Base-by-base conservation (phyloP, 2,113 vertebrate species). In the Reinhardtius hippoglossoides region DNA sequence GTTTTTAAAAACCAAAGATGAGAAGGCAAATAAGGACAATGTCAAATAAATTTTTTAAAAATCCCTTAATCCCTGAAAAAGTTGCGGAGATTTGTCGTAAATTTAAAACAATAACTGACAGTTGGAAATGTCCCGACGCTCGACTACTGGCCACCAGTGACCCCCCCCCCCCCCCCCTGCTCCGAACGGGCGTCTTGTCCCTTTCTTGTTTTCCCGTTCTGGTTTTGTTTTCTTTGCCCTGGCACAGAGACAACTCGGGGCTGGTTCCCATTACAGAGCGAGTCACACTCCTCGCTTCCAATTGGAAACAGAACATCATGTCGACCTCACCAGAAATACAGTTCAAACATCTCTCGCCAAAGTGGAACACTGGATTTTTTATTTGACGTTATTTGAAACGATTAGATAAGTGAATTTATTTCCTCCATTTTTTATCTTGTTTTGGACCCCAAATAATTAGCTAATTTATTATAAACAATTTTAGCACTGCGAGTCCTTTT, bases 231-330 rank as follows among this genome's bases (percentile, higher is more conserved):
- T 57, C 24, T 48, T 1, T 14, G n/a, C 71, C 80, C 77, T 91
- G 92, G 91, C 87, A 79, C 58, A n/a, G 23, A 82, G 65, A 66
- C 35, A 35, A 66, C 59, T 48, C 58, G 0, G n/a, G 71, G 50
- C 89, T 93, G 94, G 79, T 94, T 94, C 84, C 67, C 83, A 94
- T 94, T 94, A 94, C 0, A 68, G 72, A 72, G 54, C 67, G 79
- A 92, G 71, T 89, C 82, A 78, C 85, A 74, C 80, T 85, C 64
- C 12, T 71, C 79, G 71, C 69, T 76, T 87, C 71, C 91, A 89
- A 85, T 88, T 93, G 89, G 76, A 94, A 92, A 90, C 92, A 91
- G 69, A 84, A 78, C 72, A 83, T 77, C 67, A 87, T 80, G 81
- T 75, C 71, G 66, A 63, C 27, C 65, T 64, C 37, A 74, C 64